phyloP scores from a whole-genome alignment of 2,888 invertebrate genomes.

The Steinernema scapterisci region DNA sequence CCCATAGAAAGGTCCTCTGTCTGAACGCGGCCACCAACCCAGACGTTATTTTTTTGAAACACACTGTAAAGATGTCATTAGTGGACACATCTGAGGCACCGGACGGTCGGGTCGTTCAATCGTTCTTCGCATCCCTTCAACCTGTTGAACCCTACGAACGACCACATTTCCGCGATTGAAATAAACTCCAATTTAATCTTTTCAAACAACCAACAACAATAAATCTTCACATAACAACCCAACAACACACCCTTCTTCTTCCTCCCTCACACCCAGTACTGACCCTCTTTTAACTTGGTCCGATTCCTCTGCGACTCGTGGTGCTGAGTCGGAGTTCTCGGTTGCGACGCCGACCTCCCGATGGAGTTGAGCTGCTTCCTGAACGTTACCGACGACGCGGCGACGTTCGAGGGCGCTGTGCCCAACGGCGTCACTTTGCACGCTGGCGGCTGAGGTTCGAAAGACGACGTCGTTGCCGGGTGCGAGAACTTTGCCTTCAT shows the following conservation, averaged over 20 bases:
- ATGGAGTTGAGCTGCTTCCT: neutral
- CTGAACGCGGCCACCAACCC: too few relatives aligned
- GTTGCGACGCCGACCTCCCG: constrained; percentile 4
- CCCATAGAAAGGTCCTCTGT: too few relatives aligned
- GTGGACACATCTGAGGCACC: too few relatives aligned
- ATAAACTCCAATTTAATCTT: neutral
- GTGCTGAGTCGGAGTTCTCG: neutral
- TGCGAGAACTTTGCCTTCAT: constrained; percentile 18
- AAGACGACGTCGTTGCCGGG: constrained; percentile 19
- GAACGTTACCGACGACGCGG: constrained; percentile 10
- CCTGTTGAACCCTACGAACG: too few relatives aligned
- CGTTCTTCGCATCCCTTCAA: too few relatives aligned
- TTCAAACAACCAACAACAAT: constrained; percentile 20
- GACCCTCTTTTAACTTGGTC: constrained; percentile 1
- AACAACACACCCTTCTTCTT: too few relatives aligned
- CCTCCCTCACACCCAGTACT: constrained; percentile 23
- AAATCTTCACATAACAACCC: neutral
- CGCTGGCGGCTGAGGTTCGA: constrained; percentile 15
- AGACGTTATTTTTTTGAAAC: too few relatives aligned
- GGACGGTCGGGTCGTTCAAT: too few relatives aligned
- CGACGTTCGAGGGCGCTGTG: neutral
- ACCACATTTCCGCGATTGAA: too few relatives aligned
- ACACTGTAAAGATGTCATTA: too few relatives aligned
- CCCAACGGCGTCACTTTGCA: constrained; percentile 19
- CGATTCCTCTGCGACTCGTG: constrained; percentile 3